Percentiles rank a stretch among this genome's conserved stretches.
These are phyloP conservation scores for Hydrotaea diabolus DNA, from an alignment of 2,888 invertebrate genomes.

Conservation along the genomic window DNA sequence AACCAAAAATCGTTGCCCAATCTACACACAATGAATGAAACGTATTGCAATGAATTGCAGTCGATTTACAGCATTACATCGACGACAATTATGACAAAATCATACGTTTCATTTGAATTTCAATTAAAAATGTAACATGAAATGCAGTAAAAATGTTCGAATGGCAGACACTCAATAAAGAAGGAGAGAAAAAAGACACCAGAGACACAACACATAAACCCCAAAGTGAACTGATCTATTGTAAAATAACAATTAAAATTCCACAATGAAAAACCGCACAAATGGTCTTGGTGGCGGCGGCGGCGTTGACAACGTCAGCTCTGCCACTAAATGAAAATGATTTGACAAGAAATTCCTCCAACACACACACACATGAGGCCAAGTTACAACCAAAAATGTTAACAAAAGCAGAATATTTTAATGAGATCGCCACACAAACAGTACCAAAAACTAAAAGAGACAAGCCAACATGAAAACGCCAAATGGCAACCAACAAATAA, in stretches of 20 bases:
- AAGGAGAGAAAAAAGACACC: conserved; percentile 3
- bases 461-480: too few relatives aligned
- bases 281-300: conserved; percentile 15
- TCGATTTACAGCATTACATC: conserved; percentile 19
- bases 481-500: conserved; percentile 3
- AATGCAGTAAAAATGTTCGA: conserved; percentile 1
- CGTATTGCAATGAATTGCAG: background rate
- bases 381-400: conserved; percentile 4
- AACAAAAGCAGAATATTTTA: conserved; percentile 64
- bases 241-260: conserved; percentile 54
- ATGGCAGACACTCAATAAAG: conserved; percentile 8
- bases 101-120: conserved; percentile 42
- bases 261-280: conserved; percentile 10
- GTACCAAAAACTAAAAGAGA: background rate
- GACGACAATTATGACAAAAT: conserved; percentile 49
- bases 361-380: background rate
- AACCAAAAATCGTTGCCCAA: background rate
- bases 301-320: background rate
- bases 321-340: conserved; percentile 21
- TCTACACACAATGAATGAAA: background rate
- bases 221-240: conserved; percentile 42
- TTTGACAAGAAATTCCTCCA: conserved; percentile 47
- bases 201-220: conserved; percentile 29
- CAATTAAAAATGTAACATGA: conserved; percentile 43
- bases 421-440: conserved; percentile 48